Base-by-base conservation (phyloP, 2,113 vertebrate genomes). In the Xiphophorus hellerii region DNA sequence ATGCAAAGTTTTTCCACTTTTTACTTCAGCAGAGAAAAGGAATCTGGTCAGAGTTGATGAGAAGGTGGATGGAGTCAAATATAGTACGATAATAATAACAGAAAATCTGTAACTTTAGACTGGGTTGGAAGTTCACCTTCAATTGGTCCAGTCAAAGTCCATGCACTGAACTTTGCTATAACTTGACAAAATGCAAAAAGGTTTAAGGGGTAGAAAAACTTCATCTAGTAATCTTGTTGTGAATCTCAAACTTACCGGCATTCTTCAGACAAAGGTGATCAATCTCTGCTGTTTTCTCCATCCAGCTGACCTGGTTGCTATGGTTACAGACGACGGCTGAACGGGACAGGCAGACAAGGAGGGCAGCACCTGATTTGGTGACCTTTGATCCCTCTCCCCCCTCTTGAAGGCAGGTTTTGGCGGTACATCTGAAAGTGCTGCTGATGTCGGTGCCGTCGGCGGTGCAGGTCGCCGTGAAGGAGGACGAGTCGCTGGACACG, bases 271-370 rank as follows among this genome's bases (percentile, higher is more conserved):
- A 77, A 87, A 80, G 25, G 44, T 81, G 61, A 87, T 51, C 44
- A 0, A 62, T 66, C 71, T 66, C 84, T 78, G 64, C 29, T 66
- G 35, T 69, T 37, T 3, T 51, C 44, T 51, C 44, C 17, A 1
- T 60, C 76, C 31, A n/a, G 82, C 61, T 83, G 37, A 87, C 69
- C 0, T 72, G 8, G 77, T 89, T 89, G 54, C 83, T 84, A 61
- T 89, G 78, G 69, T 77, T 74, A 79, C 88, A 89, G 73, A 76
- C 61, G 39, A 86, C 37, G 0, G 14, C 27, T 17, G 0, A 20
- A 44, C 84, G 14, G 1, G 0, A 14, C 65, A 71, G 17, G 72
- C 68, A 60, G 39, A 81, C 8, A 0, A 1, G 2, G 5, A 88
- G 70, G 63, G 20, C 35, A 30, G 27, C 28, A 0, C 28, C 65